Evolutionary conservation across 2,797 vertebrate species (phyloP), one percentile per base, ranked within the genome.

Genomic region (Acanthurus lineatus): DNA sequence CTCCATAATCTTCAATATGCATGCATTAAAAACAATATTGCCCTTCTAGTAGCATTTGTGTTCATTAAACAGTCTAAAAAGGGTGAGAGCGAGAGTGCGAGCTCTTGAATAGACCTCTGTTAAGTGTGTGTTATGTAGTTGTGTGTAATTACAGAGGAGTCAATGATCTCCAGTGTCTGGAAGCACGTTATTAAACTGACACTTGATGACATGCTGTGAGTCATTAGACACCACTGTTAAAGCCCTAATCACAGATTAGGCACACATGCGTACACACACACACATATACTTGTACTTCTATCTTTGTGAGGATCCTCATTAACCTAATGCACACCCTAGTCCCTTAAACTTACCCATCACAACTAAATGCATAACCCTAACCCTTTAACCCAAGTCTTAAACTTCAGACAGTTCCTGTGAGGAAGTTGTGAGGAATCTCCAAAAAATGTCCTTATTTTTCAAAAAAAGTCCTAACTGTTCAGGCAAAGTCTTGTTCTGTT

Each of bases 61-160:
- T 71, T 87, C 53, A 74, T 86, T 82, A 78, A 80, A 80, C 47
- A 79, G 80, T 82, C 67, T 6, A 19, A 69, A 42, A 83, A 79
- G 60, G 76, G 83, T 38, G 53, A 82, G 45, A 69, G 69, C 44
- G 5, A 2, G 47, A 73, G 66, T 2, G 25, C 1, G 20, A 64
- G 73, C 64, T 32, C 64, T 84, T 65, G 64, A 87, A 77, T 17
- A 60, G 54, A 58, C 48, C 72, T 57, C 54, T 58, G 71, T 71
- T 60, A 76, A 77, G 51, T 19, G 35, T 72, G 73, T 77, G 88
- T 90, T 90, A 59, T 87, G 86, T 86, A 79, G 79, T 84, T 69
- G 76, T 82, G 89, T 77, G 73, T 93, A 94, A 95, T 95, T 93
- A 92, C 80, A 88, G 83, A 64, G 85, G 73, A 91, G 89, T 90